Conservation (phyloP, 2,888 invertebrate species). For the Brachynemurus nebulosus region DNA sequence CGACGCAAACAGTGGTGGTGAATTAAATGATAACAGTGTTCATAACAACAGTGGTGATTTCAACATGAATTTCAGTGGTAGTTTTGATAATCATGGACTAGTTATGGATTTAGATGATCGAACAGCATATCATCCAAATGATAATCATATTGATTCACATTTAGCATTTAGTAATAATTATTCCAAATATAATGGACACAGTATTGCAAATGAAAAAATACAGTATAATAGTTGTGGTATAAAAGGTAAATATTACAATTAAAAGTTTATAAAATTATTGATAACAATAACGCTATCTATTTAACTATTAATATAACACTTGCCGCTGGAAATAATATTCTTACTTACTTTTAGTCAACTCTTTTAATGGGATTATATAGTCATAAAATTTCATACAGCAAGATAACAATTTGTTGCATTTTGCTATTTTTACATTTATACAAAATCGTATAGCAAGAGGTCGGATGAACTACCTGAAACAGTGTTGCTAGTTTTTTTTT, state of each 20-base stretch:
- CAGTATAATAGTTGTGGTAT: constrained; percentile 13
- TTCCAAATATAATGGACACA: constrained; percentile 3
- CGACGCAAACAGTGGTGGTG: constrained; percentile 12
- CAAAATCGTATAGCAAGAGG: too few species aligned
- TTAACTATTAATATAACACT: too few species aligned
- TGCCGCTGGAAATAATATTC: too few species aligned
- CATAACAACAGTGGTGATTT: background rate
- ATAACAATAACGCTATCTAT: too few species aligned
- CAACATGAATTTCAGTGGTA: background rate
- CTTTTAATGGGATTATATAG: too few species aligned
- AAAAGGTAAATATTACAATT: constrained; percentile 15
- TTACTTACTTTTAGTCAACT: too few species aligned
- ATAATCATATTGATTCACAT: background rate
- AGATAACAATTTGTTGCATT: too few species aligned
- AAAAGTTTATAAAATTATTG: too few species aligned
- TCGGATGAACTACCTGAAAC: too few species aligned
- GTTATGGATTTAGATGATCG: background rate
- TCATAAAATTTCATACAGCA: too few species aligned
- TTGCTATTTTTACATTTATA: too few species aligned
- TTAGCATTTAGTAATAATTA: background rate
- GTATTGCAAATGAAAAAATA: constrained; percentile 10
- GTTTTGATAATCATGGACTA: background rate
- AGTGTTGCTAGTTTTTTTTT: too few species aligned
- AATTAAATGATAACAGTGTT: constrained; percentile 9
- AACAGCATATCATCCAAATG: background rate